Evolutionary conservation across 2,113 vertebrate species (phyloP), one percentile per base, ranked within the genome.

Genomic region (Triplophysa tibetana): DNA sequence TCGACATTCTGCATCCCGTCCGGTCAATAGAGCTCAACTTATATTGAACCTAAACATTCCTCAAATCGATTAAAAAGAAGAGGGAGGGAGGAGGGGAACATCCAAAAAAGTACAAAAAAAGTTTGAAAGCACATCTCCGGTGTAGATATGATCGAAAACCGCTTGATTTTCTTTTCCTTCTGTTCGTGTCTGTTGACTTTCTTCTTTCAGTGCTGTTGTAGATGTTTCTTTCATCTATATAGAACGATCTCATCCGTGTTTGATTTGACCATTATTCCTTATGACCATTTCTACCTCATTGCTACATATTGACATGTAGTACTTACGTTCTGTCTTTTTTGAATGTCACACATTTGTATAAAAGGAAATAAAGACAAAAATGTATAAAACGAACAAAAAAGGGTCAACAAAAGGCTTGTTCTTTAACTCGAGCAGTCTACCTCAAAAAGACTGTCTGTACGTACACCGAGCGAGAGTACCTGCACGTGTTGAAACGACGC

Each of bases 251-350:
- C 50, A 72, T 78, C 73, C 92, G 90, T 89, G 88, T 93, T 89
- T 88, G 93, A 88, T 90, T 90, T 93, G 91, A 88, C 88, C 90
- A 91, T 97, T 92, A 90, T 94, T 94, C 94, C 95, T 95, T 96
- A 94, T 93, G 94, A 97, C 95, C 96, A 98, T 98, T 97, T 96
- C 97, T 99, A 99, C 97, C 97, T 99, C 96, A 98, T 99, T 96
- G 94, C 95, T 97, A 96, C 96, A 97, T 97, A 96, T 95, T 96
- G 95, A 96, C 94, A 96, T 98, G 95, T 98, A 97, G 96, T 97
- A 96, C 94, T 93, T 96, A 94, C 95, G 96, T 98, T 94, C 93
- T 95, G 94, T 97, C 93, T 94, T 96, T 81, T 97, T 96, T 97
- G 96, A 97, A 97, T 98, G 96, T 97, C 94, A 95, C 95, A 94